These are phyloP conservation scores for Thripadectes ignobilis DNA, from an alignment of 2,797 vertebrate genomes.

Conservation along the genomic window DNA sequence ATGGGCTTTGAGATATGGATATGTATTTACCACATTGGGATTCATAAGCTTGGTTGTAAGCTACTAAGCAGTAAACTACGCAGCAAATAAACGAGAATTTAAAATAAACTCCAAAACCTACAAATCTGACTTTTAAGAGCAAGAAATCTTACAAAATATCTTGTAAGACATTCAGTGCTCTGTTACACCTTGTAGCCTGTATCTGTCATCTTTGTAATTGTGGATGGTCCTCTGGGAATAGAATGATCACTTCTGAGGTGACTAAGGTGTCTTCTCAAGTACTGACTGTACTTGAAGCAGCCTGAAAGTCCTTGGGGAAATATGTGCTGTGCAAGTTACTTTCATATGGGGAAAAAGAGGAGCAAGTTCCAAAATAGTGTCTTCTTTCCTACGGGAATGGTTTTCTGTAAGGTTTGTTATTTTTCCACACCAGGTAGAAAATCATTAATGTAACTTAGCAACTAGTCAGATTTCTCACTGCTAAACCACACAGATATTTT, in stretches of 20 bases:
- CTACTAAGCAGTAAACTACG: background rate
- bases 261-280: background rate
- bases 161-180: background rate
- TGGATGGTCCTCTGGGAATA: background rate
- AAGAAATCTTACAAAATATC: background rate
- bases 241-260: background rate
- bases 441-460: background rate
- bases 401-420: background rate
- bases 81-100: background rate
- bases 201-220: background rate
- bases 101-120: background rate
- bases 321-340: rapidly evolving
- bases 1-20: background rate
- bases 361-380: background rate
- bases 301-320: background rate
- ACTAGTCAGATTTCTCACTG: background rate
- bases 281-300: background rate
- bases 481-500: background rate
- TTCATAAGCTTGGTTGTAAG: background rate
- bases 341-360: background rate
- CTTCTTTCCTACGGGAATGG: rapidly evolving
- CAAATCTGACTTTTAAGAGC: background rate
- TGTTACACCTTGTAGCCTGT: background rate
- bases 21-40: background rate
- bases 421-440: background rate